Percentiles rank a stretch among this genome's conserved stretches.
Evolutionary conservation across 2,113 vertebrate species (phyloP).

Genomic region (Oreotrochilus melanogaster): DNA sequence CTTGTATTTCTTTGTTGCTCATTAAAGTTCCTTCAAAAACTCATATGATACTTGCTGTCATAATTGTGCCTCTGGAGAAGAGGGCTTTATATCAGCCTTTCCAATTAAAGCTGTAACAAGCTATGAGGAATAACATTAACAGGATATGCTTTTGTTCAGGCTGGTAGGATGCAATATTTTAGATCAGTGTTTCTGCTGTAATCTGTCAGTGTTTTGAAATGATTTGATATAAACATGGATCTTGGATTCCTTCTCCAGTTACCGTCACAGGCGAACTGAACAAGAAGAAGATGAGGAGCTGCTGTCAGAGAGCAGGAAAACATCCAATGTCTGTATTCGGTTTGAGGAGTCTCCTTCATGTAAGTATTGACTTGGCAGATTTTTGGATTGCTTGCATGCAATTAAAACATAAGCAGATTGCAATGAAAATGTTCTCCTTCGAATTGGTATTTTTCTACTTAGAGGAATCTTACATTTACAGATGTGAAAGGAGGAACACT

Average conservation of each 20-base stretch:
- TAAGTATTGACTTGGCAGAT: constrained; percentile 58
- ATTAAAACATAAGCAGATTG: background rate
- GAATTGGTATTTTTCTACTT: constrained; percentile 16
- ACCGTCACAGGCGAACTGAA: constrained; percentile 88
- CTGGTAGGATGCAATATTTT: background rate
- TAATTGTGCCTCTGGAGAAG: background rate
- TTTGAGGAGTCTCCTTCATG: constrained; percentile 92
- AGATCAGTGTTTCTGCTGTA: background rate
- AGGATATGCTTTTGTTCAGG: background rate
- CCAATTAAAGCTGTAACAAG: background rate
- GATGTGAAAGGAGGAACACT: constrained; percentile 89
- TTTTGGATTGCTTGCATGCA: background rate
- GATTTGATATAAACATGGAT: background rate
- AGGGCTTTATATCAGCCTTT: background rate
- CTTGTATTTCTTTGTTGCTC: background rate
- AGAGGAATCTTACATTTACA: constrained; percentile 69
- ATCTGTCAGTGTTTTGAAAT: background rate
- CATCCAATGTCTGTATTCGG: constrained; percentile 83
- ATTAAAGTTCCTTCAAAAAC: background rate
- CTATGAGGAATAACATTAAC: background rate
- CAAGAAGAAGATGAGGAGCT: constrained; percentile 91
- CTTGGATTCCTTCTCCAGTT: constrained; percentile 65
- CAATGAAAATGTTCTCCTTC: background rate
- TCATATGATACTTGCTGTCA: background rate
- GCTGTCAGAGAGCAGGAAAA: constrained; percentile 87